Evolutionary conservation across 1,140 invertebrate species (phyloP), one percentile per base, ranked within the genome.

Genomic region (Pachyrhynchus sulphureomaculatus): DNA sequence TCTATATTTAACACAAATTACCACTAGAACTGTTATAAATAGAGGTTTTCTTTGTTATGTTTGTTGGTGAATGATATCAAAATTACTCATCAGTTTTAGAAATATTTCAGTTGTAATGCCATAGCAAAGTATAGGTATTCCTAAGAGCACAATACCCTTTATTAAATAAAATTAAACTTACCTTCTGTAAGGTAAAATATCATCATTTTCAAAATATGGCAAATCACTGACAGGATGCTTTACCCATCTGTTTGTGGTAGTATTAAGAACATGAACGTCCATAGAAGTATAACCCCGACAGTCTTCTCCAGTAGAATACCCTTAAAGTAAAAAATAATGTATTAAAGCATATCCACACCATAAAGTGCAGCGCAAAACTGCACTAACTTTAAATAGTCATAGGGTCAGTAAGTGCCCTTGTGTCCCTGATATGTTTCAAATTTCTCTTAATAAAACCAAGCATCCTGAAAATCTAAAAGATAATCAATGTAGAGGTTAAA

Each of bases 181-280:
- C 52, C 73, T 66, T 67, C 72, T 72, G 42, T 72, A 75, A 0
- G 73, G 73, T 15, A 76, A 41, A 20, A 76, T 76, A 61, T 76
- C 74, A 51, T 76, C 74, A 49, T 76, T 74, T 61, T 76, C 74
- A 48, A 73, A 74, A 54, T 75, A 76, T 17, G 73, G 73, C 15
- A 76, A 58, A 62, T 75, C 70, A 61, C 74, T 76, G 9, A 76
- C 70, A 1, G 80, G 80, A 67, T 81, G 80, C 53, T 78, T 79
- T 0, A 75, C 72, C 84, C 84, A 87, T 65, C 84, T 75, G 55
- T 84, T 76, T 2, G 81, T 84, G 79, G 86, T 78, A 63, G 89
- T 93, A 74, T 95, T 86, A 2, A 96, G 78, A n/a, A 92, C 82
- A 76, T 95, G 89, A 2, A 95, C 86, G 76, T 95, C 93, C 69